These are phyloP conservation scores for Irena cyanogastra DNA, from an alignment of 2,113 vertebrate genomes.

Conservation along the genomic window DNA sequence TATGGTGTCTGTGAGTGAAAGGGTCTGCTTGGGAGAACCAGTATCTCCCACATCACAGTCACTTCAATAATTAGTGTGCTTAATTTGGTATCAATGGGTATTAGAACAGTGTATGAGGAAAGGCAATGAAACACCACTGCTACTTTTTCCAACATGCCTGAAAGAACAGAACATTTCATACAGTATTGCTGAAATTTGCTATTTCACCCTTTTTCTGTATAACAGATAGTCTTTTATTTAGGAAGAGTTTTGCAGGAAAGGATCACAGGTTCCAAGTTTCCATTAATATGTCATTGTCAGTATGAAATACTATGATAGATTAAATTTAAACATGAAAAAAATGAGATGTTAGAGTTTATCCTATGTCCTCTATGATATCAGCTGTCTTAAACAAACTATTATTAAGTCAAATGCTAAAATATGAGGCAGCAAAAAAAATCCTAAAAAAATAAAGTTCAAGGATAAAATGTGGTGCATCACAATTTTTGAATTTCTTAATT, in stretches of 20 bases:
- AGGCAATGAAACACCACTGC: background rate
- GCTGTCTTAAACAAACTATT: background rate
- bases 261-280: background rate
- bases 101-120: background rate
- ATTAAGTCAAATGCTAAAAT: background rate
- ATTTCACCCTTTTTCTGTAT: background rate
- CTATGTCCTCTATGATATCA: background rate
- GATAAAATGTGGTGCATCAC: background rate
- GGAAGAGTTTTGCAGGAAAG: background rate
- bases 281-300: background rate
- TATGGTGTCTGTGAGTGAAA: background rate
- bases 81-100: background rate
- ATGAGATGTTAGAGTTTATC: background rate
- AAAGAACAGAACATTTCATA: background rate
- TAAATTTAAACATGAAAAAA: background rate
- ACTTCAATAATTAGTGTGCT: background rate
- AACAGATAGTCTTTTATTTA: background rate
- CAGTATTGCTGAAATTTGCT: background rate
- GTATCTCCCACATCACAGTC: background rate
- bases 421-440: fast-evolving
- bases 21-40: background rate
- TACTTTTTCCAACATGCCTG: background rate
- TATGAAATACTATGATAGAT: background rate
- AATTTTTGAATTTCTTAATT: background rate
- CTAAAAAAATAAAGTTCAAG: background rate